phyloP scores from a whole-genome alignment of 1,140 invertebrate genomes.

The Euura saliciscinereae region DNA sequence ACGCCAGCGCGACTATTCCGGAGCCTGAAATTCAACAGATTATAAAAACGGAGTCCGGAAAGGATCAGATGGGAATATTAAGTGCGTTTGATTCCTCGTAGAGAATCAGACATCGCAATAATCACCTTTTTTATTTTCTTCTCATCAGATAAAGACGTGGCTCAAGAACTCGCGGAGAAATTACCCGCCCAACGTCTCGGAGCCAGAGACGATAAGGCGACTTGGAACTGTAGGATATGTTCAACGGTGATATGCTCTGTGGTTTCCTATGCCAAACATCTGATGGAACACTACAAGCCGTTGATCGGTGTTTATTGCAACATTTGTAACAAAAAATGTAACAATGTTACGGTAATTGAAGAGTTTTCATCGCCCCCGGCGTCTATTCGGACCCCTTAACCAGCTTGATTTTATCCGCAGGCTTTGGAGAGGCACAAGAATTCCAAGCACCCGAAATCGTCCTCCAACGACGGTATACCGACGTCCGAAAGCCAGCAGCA shows the following conservation, averaged over 20 bases:
- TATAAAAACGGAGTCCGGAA: background rate
- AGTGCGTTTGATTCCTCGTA: background rate
- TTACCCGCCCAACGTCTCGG: slow-evolving; percentile 33
- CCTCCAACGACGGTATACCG: slow-evolving; percentile 15
- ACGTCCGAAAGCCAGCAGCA: slow-evolving; percentile 25
- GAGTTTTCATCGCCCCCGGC: background rate
- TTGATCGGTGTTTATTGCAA: slow-evolving; percentile 26
- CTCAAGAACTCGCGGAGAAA: slow-evolving; percentile 28
- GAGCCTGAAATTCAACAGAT: slow-evolving; percentile 10
- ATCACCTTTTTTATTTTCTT: background rate
- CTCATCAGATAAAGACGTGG: slow-evolving; percentile 14
- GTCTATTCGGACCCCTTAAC: background rate
- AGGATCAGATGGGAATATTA: background rate
- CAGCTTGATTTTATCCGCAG: background rate
- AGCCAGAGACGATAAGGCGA: slow-evolving; percentile 25
- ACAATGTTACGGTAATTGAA: slow-evolving; percentile 19
- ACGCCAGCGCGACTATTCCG: background rate
- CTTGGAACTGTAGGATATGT: slow-evolving; percentile 31
- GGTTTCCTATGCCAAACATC: slow-evolving; percentile 41
- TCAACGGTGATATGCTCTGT: slow-evolving; percentile 23
- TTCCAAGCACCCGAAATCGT: slow-evolving; percentile 19
- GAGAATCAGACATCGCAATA: background rate
- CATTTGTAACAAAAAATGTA: slow-evolving; percentile 32
- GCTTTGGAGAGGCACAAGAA: slow-evolving; percentile 25
- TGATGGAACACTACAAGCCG: slow-evolving; percentile 45